phyloP scores from a whole-genome alignment of 2,113 vertebrate species.

The Lasiurus cinereus region DNA sequence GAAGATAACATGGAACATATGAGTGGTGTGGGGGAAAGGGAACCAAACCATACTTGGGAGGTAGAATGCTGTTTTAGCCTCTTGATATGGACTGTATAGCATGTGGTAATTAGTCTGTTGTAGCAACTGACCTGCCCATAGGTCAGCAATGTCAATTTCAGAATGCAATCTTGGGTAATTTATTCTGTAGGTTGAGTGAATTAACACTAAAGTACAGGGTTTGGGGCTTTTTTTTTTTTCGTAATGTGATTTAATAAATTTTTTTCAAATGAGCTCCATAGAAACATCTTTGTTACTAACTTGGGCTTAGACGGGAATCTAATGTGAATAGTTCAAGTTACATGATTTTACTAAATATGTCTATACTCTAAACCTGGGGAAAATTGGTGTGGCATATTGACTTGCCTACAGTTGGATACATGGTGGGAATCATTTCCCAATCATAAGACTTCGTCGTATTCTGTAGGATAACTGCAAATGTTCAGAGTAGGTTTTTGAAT shows the following conservation, averaged over 20 bases:
- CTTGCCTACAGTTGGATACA: constrained; percentile 81
- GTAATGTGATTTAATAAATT: constrained; percentile 68
- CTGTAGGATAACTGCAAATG: constrained; percentile 73
- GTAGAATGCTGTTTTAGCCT: constrained; percentile 71
- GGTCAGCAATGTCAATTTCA: constrained; percentile 81
- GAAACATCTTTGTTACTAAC: constrained; percentile 77
- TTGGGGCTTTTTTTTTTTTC: constrained; percentile 45
- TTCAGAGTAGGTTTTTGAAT: constrained; percentile 81
- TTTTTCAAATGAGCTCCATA: constrained; percentile 62
- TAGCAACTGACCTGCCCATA: constrained; percentile 71
- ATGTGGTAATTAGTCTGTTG: constrained; percentile 65
- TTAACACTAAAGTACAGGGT: neutral
- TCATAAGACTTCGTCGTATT: constrained; percentile 78
- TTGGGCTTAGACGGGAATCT: constrained; percentile 77
- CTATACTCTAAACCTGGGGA: constrained; percentile 79
- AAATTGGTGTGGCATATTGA: constrained; percentile 75
- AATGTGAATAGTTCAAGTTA: constrained; percentile 77
- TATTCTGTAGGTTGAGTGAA: constrained; percentile 69
- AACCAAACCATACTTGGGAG: constrained; percentile 79
- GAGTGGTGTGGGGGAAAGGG: constrained; percentile 85
- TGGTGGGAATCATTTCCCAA: constrained; percentile 76
- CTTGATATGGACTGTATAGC: constrained; percentile 71
- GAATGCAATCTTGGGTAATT: constrained; percentile 63
- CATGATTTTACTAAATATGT: constrained; percentile 76
- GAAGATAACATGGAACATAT: constrained; percentile 80